These are phyloP conservation scores for Halesus radiatus DNA, from an alignment of 1,140 invertebrate species.

Conservation along the genomic window DNA sequence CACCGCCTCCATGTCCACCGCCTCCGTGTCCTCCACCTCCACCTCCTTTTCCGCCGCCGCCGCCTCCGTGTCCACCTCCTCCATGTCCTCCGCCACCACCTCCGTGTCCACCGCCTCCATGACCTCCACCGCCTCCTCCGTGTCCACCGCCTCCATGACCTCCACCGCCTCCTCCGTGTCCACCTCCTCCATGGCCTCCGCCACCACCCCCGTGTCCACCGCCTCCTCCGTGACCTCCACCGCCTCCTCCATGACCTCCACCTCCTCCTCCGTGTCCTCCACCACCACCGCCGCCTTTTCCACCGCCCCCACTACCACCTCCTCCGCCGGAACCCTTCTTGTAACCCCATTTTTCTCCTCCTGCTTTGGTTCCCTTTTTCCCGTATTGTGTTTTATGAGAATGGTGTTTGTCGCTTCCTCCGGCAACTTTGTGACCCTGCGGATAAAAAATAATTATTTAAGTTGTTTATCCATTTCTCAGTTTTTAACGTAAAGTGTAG, in stretches of 20 bases:
- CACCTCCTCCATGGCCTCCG: background rate
- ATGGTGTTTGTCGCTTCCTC: constrained; percentile 72
- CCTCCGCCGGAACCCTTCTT: constrained; percentile 64
- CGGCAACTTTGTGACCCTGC: constrained; percentile 70
- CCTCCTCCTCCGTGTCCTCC: background rate
- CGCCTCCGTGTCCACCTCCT: constrained; percentile 32
- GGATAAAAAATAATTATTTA: background rate
- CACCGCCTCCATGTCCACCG: background rate
- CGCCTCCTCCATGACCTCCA: constrained; percentile 49
- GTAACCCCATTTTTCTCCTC: constrained; percentile 73
- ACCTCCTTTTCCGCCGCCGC: background rate
- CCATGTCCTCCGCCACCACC: background rate
- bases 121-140: background rate
- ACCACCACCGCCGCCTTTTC: background rate
- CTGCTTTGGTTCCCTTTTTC: constrained; percentile 67
- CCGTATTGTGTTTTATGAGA: constrained; percentile 66
- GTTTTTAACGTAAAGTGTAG: no score
- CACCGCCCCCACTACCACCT: background rate
- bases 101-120: background rate
- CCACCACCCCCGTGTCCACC: background rate
- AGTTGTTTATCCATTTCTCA: no score
- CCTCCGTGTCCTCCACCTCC: background rate
- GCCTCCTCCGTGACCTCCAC: constrained; percentile 2
- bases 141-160: constrained; percentile 19
- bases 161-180: background rate